Evolutionary conservation across 1,140 invertebrate genomes (phyloP), one percentile per base, ranked within the genome.

Genomic region (Mycetomoellerius zeteki): DNA sequence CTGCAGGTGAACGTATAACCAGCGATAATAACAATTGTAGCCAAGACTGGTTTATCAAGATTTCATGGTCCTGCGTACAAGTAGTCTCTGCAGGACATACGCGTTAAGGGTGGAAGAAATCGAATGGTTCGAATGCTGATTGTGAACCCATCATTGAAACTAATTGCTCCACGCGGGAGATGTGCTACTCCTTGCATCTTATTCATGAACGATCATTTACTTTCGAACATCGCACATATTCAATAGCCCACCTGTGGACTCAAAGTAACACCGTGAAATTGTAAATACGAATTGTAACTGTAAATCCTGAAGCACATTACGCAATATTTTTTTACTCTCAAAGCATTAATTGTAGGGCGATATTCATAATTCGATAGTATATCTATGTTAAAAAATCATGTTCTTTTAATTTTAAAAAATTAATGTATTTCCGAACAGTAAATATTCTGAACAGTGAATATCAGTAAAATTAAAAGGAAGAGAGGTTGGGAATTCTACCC

Each of bases 11-110:
- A 85, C 12, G 16, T 65, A 43, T 54, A 37, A 19, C n/a, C 47
- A 50, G 56, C 52, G 71, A 85, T 47, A 56, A 69, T 86, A 82
- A 87, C 72, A 65, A 78, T 58, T 72, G 56, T 56, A 77, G 56
- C 67, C 67, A 78, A n/a, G 84, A 91, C 88, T 82, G 86, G 90
- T 90, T 91, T 69, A 82, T 80, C 86, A 30, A 67, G 86, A 90
- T 86, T 86, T 88, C 77, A 84, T 77, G 58, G 52, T 77, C 75
- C 60, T 87, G 33, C 60, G 50, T 71, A 80, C 80, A 90, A 69
- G 56, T 88, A 65, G 54, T 76, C 12, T n/a, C 65, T 65, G 58
- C 76, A 56, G 77, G 85, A 85, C 37, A 64, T 67, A 27, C 21
- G 43, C n/a, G 27, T 24, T 12, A 82, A 84, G 21, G 37, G 12